phyloP scores from a whole-genome alignment of 2,797 vertebrate genomes.

The Monodelphis domestica region DNA sequence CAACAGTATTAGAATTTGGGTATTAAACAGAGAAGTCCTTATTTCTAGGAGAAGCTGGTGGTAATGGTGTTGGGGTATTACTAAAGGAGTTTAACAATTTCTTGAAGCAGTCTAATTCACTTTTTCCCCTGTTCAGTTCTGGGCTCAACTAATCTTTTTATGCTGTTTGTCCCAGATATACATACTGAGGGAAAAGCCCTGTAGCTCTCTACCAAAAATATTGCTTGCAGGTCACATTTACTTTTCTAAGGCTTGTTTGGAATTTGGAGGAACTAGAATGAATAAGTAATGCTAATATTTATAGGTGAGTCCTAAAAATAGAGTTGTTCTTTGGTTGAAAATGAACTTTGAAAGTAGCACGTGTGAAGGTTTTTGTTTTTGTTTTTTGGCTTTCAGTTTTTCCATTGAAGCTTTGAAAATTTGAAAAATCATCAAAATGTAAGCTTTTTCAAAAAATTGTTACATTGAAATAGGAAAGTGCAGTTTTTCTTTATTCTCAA shows the following conservation, averaged over 20 bases:
- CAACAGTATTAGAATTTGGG: no score
- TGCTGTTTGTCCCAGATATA: not conserved
- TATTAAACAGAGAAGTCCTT: no score
- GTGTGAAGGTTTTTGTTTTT: not conserved
- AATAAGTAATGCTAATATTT: not conserved
- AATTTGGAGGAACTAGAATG: conserved; percentile 22
- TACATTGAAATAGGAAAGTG: conserved; percentile 27
- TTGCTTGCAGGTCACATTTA: not conserved
- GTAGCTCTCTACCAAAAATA: not conserved
- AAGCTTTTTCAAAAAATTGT: not conserved
- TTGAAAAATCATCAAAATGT: conserved; percentile 18
- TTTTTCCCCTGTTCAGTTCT: not conserved
- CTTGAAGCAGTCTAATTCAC: not conserved
- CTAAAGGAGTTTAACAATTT: no score
- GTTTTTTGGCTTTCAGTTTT: conserved; percentile 36
- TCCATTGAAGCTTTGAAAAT: conserved; percentile 1
- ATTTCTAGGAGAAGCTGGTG: no score
- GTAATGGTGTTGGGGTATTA: no score
- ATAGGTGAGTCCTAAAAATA: not conserved
- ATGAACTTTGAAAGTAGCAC: not conserved
- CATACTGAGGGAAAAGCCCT: no score
- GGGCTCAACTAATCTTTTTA: not conserved
- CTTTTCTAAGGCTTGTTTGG: conserved; percentile 41
- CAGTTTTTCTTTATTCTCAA: conserved; percentile 34
- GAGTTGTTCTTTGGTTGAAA: not conserved